Percentiles rank a stretch among this genome's conserved stretches.
Conservation (phyloP, 2,797 vertebrate genomes). For the Crocodylus rhombifer region DNA sequence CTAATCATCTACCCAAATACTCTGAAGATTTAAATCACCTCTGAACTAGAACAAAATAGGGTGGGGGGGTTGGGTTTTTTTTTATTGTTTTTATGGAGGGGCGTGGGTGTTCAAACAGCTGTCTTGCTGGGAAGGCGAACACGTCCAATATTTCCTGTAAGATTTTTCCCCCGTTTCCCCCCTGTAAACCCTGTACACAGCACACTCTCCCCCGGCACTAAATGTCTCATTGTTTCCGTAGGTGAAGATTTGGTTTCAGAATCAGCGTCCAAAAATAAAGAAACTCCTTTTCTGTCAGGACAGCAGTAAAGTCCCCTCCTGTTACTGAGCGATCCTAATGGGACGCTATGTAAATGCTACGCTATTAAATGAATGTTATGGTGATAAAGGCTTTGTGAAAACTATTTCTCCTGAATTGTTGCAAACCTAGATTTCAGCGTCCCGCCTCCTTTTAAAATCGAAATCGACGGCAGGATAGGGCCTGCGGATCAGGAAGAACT, state of each 20-base stretch:
- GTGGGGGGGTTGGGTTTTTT: no score
- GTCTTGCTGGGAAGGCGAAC: slow-evolving; percentile 72
- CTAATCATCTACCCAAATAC: slow-evolving; percentile 36
- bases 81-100: neutral
- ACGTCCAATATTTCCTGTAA: slow-evolving; percentile 70
- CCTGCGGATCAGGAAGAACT: slow-evolving; percentile 64
- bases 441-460: slow-evolving; percentile 35
- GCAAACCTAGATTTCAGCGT: neutral
- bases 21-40: slow-evolving; percentile 66
- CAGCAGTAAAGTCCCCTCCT: slow-evolving; percentile 10
- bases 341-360: slow-evolving; percentile 45
- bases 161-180: neutral
- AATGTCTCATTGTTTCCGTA: neutral
- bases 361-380: slow-evolving; percentile 35
- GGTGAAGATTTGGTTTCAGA: neutral
- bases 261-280: neutral
- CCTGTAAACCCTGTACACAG: neutral
- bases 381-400: neutral
- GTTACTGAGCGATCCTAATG: slow-evolving; percentile 4
- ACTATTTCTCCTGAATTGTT: neutral
- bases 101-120: slow-evolving; percentile 52
- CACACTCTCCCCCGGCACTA: neutral
- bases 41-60: slow-evolving; percentile 47
- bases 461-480: slow-evolving; percentile 46
- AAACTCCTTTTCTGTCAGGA: neutral